A percentile compares a stretch with the other conserved stretches of the same genome.
Evolutionary conservation across 1,140 invertebrate genomes (phyloP).

Genomic region (Paraescarpia echinospica): DNA sequence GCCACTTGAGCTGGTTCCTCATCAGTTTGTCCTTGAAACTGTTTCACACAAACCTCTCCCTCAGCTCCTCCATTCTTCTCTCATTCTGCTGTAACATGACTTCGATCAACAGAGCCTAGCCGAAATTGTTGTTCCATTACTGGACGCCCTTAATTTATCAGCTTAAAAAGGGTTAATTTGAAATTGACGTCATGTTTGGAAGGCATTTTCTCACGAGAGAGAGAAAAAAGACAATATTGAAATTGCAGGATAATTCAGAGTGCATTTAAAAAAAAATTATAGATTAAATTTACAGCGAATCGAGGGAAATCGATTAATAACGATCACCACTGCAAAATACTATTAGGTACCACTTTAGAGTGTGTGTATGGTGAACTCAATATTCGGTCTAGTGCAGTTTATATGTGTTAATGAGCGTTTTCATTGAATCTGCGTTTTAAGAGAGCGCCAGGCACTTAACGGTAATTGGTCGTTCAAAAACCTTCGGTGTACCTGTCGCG

Average conservation of each 20-base stretch:
- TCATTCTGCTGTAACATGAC: too few species aligned
- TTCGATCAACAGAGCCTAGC: neutral
- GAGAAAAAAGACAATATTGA: neutral
- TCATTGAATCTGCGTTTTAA: neutral
- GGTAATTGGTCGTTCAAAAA: neutral
- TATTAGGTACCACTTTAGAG: neutral
- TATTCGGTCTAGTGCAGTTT: neutral
- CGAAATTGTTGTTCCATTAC: neutral
- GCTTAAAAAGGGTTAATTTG: neutral
- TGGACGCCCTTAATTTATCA: neutral
- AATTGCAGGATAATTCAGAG: neutral
- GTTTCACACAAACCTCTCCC: too few species aligned
- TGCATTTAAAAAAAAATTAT: neutral
- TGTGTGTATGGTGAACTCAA: neutral
- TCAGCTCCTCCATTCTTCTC: too few species aligned
- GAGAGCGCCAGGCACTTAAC: neutral
- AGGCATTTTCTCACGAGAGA: neutral
- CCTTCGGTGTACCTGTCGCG: neutral
- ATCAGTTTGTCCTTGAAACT: too few species aligned
- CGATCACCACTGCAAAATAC: neutral
- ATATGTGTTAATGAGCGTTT: neutral
- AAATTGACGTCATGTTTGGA: neutral
- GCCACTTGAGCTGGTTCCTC: too few species aligned
- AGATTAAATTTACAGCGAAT: neutral
- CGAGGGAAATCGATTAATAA: neutral